Base-by-base conservation (phyloP, 2,888 invertebrate genomes). In the Microplitis manilae region DNA sequence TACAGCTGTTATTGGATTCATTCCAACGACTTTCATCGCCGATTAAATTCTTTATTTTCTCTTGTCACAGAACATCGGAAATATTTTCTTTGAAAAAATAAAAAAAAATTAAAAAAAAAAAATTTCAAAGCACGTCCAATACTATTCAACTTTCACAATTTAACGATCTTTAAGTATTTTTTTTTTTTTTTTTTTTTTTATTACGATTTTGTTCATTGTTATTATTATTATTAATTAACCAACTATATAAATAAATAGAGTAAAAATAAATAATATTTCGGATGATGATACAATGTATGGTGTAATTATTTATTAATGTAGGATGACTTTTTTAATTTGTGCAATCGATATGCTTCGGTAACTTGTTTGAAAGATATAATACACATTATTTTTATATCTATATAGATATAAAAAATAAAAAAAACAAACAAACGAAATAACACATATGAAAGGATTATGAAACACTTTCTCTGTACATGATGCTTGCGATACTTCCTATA, bases 401-500 rank as follows among this genome's bases (percentile, higher is more conserved):
- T 69, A 20, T 50, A 73, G 17, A 41, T 40, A 60, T 60, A 61
- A 74, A 69, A 70, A 68, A 65, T 78, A 77, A 17, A 17, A 17
- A 17, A 17, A 17, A 17, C 0, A 17, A 17, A 17, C 72, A 69
- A 70, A 68, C 62, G 78, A 77, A 79, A 73, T 76, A 81, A 77
- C 77, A 79, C 68, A 79, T 75, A 40, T 61, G 68, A 75, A 76
- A 75, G 59, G 72, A 81, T 88, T 88, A 87, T 86, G 86, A 88
- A 88, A 88, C 86, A 81, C 88, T 89, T 89, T 89, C 88, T 87
- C 88, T 77, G 81, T 84, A 83, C 86, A 87, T 85, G 86, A 86
- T 83, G 82, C 70, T 79, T 85, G 83, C 83, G 82, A 83, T 81
- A 80, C 83, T 86, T 86, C 86, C 86, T 85, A 80, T 83, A 84